Evolutionary conservation across 2,888 invertebrate genomes (phyloP).

Genomic region (Plebejus melissa): DNA sequence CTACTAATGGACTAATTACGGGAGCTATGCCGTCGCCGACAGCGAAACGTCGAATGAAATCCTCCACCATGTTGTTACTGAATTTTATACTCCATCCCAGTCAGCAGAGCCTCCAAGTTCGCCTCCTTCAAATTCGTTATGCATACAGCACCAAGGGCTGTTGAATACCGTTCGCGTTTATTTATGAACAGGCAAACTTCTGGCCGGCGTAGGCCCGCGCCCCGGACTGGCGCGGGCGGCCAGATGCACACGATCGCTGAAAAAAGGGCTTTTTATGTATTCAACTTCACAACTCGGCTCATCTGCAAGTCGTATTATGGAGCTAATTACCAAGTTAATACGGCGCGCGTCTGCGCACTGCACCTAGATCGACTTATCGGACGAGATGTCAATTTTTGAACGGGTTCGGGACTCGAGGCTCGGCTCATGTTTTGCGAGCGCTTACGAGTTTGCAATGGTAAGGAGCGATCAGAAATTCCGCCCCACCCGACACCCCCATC

Average conservation of each 20-base stretch:
- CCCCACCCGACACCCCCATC: conserved; percentile 78
- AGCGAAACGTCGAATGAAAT: conserved; percentile 77
- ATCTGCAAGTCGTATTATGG: conserved; percentile 94
- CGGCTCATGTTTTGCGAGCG: conserved; percentile 48
- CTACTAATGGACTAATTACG: conserved; percentile 54
- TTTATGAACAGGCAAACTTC: conserved; percentile 80
- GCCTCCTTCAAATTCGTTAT: conserved; percentile 81
- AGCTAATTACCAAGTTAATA: conserved; percentile 95
- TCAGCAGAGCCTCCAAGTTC: conserved; percentile 79
- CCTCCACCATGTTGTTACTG: conserved; percentile 78
- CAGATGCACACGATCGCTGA: conserved; percentile 77
- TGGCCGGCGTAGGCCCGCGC: conserved; percentile 72
- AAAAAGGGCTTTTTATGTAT: conserved; percentile 84
- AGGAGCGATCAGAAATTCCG: conserved; percentile 78
- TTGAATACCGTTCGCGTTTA: conserved; percentile 81
- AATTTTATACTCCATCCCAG: conserved; percentile 80
- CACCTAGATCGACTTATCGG: conserved; percentile 40
- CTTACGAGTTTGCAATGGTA: conserved; percentile 76
- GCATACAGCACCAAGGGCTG: conserved; percentile 81
- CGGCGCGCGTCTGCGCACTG: conserved; percentile 81
- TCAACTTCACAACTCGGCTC: conserved; percentile 85
- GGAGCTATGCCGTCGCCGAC: conserved; percentile 76
- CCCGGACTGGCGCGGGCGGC: conserved; percentile 47
- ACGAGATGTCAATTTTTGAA: conserved; percentile 42
- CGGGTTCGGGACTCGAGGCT: conserved; percentile 55